A percentile compares a stretch with the other conserved stretches of the same genome.
These are phyloP conservation scores for Hydractinia echinata DNA, from an alignment of 30 jellyfish, hydroid and myxozoan genomes.

Conservation along the genomic window DNA sequence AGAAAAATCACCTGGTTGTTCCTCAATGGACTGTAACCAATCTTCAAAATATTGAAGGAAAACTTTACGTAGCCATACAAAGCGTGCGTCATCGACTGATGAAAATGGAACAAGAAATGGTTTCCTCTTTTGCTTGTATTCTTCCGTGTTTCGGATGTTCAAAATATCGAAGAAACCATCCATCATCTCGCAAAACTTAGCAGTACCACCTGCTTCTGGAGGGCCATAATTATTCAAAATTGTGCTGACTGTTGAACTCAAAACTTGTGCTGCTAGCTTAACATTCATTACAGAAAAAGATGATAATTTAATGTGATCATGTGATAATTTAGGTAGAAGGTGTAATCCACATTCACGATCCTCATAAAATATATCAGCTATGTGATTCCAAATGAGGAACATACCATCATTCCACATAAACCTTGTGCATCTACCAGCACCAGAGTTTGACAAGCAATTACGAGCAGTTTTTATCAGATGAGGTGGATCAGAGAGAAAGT, in stretches of 20 bases:
- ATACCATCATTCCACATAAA: constrained; percentile 51
- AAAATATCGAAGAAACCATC: too few relatives aligned
- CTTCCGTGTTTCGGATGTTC: too few relatives aligned
- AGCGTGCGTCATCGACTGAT: too few relatives aligned
- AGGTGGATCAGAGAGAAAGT: constrained; percentile 52
- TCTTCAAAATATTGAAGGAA: too few relatives aligned
- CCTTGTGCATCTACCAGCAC: constrained; percentile 46
- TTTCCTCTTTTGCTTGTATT: too few relatives aligned
- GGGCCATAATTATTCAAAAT: too few relatives aligned
- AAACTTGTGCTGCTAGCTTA: constrained; percentile 53
- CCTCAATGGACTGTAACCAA: too few relatives aligned
- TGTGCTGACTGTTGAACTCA: constrained; percentile 37
- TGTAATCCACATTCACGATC: constrained; percentile 34
- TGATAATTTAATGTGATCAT: constrained; percentile 35
- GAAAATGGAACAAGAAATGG: too few relatives aligned
- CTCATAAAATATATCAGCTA: constrained; percentile 29
- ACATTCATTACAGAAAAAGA: constrained; percentile 45
- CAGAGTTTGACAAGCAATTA: constrained; percentile 45
- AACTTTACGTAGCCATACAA: too few relatives aligned
- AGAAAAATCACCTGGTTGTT: too few relatives aligned
- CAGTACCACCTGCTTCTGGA: too few relatives aligned
- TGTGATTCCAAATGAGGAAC: constrained; percentile 34
- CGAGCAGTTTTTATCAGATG: constrained; percentile 54
- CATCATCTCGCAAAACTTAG: too few relatives aligned
- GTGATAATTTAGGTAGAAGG: constrained; percentile 37